Evolutionary conservation across 2,888 invertebrate genomes (phyloP), one percentile per base, ranked within the genome.

Genomic region (Argynnis bischoffii): DNA sequence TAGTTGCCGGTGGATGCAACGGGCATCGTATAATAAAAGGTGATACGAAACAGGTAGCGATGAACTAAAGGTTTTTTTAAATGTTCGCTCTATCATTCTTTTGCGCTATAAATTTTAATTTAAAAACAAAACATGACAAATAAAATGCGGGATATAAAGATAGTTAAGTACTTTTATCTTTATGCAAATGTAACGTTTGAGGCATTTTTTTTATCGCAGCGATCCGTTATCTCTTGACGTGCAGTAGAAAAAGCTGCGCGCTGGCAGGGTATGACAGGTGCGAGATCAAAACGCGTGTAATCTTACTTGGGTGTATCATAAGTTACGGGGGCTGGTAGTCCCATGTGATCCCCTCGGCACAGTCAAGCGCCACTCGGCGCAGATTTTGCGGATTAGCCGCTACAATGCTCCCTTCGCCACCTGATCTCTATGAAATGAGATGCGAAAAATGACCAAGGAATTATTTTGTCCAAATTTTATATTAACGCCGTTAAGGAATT

Each of bases 341-440:
- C 70, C 64, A 66, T 67, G 67, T 74, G 76, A 66, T 66, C 67
- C 68, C 75, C 74, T 64, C 72, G 72, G 75, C 74, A 74, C 76
- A 81, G 79, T 79, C 77, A 79, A 79, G 79, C 77, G 72, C 72
- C 74, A 77, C 79, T 80, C 73, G 76, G 73, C 78, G 73, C 80
- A 80, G 81, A 82, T 83, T 81, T 81, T 72, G 69, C 75, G 78
- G 80, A 82, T 82, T 80, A 83, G 74, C 75, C 71, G 69, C 72
- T 76, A 67, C 70, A 74, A 74, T 70, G 70, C 67, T 64, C 73
- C 73, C 70, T 68, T 55, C 66, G 72, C 75, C 79, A 79, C 78
- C 79, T 79, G 79, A 78, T 77, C 76, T 61, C 74, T 64, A 67
- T 69, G 66, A 72, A 67, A 72, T 69, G 71, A 74, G 64, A 70